A percentile compares a stretch with the other conserved stretches of the same genome.
Evolutionary conservation across 2,113 vertebrate species (phyloP).

Genomic region (Euleptes europaea): DNA sequence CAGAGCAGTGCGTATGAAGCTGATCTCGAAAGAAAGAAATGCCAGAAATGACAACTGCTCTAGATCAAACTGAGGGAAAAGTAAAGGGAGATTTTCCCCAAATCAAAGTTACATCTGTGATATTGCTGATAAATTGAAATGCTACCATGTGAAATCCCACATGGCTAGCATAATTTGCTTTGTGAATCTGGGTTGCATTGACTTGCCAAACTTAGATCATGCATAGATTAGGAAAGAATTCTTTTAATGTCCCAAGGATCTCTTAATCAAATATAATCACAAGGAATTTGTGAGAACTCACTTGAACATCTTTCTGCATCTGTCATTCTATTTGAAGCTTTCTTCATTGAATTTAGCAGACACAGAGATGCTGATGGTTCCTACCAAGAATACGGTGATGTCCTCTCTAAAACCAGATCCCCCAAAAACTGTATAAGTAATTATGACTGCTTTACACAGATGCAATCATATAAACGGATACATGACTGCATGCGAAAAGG

Average conservation of each 20-base stretch:
- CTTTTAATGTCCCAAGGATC: slow-evolving; percentile 65
- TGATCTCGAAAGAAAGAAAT: slow-evolving; percentile 58
- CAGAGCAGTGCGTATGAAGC: slow-evolving; percentile 49
- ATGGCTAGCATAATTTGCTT: slow-evolving; percentile 54
- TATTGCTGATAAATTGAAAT: slow-evolving; percentile 68
- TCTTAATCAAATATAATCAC: slow-evolving; percentile 66
- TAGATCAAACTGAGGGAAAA: slow-evolving; percentile 63
- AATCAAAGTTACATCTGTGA: slow-evolving; percentile 65
- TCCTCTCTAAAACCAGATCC: too few relatives aligned
- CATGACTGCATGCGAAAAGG: too few relatives aligned
- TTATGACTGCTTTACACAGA: too few relatives aligned
- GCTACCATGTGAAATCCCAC: slow-evolving; percentile 67
- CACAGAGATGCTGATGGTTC: not conserved
- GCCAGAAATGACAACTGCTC: slow-evolving; percentile 73
- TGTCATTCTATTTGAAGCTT: slow-evolving; percentile 61
- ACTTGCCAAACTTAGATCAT: slow-evolving; percentile 68
- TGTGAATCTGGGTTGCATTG: slow-evolving; percentile 55
- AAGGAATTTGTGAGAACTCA: slow-evolving; percentile 47
- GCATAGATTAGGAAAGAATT: slow-evolving; percentile 63
- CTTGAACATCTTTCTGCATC: slow-evolving; percentile 56
- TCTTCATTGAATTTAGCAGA: slow-evolving; percentile 65
- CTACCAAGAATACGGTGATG: not conserved
- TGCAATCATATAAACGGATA: too few relatives aligned
- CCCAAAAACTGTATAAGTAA: too few relatives aligned
- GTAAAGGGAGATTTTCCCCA: slow-evolving; percentile 67